Evolutionary conservation across 2,888 invertebrate species (phyloP), one percentile per base, ranked within the genome.

Genomic region (Nezara viridula): DNA sequence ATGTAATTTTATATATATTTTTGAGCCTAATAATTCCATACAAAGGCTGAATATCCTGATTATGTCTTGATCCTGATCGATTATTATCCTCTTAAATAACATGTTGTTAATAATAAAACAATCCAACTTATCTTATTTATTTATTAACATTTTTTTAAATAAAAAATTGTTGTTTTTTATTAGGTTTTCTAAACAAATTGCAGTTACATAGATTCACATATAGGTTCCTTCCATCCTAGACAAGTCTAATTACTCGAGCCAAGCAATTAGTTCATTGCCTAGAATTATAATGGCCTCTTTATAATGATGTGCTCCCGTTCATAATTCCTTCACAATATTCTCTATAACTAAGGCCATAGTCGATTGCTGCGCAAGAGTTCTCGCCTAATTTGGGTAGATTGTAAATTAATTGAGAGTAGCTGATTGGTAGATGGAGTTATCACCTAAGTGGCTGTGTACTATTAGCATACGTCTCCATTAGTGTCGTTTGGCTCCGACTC

Each of bases 261-360:
- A 60, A 9, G 37, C 66, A 73, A 73, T 73, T 73, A 73, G 37
- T 73, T 21, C 19, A 73, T 73, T 73, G 66, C 37, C 66, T 73
- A 27, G 66, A 73, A 73, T 73, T 73, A 37, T 73, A 37, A 73
- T 73, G 37, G 37, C 32, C 66, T 19, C 37, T 37, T 73, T 73
- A 73, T 37, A 21, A 19, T 21, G 19, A 37, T 73, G 19, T 37
- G 32, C 37, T 73, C 66, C 7, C 19, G 21, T 73, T 73, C 66
- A 2, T 24, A 73, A 73, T 73, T 32, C 66, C 66, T 73, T 0
- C 21, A 19, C 32, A 73, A 73, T 73, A 73, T 37, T 19, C 66
- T 9, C 32, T 16, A 16, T 21, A 6, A 14, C 12, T 10, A 55
- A 24, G 55, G 24, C 6, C 66, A 32, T 32, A 37, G 66, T 0